phyloP scores from a whole-genome alignment of 1,140 invertebrate genomes.

The Rhagoletis zephyria region DNA sequence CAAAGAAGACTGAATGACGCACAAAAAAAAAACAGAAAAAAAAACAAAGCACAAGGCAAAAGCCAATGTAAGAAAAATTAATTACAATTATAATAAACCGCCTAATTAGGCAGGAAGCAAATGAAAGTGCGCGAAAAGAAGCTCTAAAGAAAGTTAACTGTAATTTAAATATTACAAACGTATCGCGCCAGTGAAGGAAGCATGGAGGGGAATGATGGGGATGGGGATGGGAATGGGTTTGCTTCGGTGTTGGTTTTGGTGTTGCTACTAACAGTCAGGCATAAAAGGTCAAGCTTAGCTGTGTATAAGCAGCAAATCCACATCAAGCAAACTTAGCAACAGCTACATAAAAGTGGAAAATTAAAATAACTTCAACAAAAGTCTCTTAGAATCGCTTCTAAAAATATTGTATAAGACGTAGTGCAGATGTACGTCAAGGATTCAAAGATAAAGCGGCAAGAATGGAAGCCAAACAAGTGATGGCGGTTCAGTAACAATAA shows the following conservation, averaged over 20 bases:
- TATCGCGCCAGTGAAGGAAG: neutral
- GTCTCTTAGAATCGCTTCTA: neutral
- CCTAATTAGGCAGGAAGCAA: conserved; percentile 65
- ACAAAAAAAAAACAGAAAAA: neutral
- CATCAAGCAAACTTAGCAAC: neutral
- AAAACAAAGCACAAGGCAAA: neutral
- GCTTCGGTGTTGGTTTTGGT: neutral
- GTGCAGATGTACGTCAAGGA: neutral
- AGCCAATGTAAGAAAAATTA: conserved; percentile 60
- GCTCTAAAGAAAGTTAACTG: conserved; percentile 19
- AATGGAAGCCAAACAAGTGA: conserved; percentile 35
- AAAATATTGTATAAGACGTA: neutral
- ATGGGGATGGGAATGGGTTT: neutral
- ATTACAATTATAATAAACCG: conserved; percentile 73
- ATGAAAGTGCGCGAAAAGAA: conserved; percentile 46
- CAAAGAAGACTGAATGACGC: neutral
- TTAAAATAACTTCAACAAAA: neutral
- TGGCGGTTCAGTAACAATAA: neutral
- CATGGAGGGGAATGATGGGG: neutral
- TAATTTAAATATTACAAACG: conserved; percentile 52
- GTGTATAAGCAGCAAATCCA: conserved; percentile 23
- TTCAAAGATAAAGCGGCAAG: conserved; percentile 49
- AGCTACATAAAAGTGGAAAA: neutral
- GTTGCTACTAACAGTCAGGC: neutral
- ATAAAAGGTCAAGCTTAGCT: conserved; percentile 19